A percentile compares a stretch with the other conserved stretches of the same genome.
Conservation (phyloP, 2,797 vertebrate genomes). For the Gambelia wislizenii region DNA sequence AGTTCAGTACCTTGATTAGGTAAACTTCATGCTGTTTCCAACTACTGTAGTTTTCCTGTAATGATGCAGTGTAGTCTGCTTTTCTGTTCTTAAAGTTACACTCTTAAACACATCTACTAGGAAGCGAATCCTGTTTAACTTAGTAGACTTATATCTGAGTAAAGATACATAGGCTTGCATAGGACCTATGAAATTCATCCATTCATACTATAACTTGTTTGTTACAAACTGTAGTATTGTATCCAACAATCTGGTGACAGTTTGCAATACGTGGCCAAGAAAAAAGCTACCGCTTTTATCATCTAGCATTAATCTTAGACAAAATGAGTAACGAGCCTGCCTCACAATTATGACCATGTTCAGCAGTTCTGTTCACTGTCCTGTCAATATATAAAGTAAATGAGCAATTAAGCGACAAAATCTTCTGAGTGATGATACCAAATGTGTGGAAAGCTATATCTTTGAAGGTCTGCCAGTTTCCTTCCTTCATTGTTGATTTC, state of each 20-base stretch:
- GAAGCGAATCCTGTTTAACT: neutral
- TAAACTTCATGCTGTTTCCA: neutral
- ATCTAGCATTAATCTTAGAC: neutral
- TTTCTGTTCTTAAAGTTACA: neutral
- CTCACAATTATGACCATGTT: neutral
- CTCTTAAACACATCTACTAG: neutral
- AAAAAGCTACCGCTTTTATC: neutral
- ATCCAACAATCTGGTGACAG: neutral
- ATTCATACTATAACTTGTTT: neutral
- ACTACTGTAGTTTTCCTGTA: neutral
- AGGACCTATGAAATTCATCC: neutral
- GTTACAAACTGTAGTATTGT: neutral
- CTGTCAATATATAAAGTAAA: neutral
- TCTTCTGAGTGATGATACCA: neutral
- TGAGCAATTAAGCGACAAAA: neutral
- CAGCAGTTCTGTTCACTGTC: neutral
- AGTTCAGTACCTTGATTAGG: neutral
- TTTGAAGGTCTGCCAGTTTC: neutral
- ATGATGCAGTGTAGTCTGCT: neutral
- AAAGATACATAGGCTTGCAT: too few species aligned
- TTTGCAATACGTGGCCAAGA: neutral
- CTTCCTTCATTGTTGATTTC: neutral
- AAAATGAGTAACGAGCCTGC: neutral
- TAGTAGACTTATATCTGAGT: neutral
- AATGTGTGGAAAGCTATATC: neutral